A percentile compares a stretch with the other conserved stretches of the same genome.
phyloP scores from a whole-genome alignment of 2,888 invertebrate species.

The Troglohyphantes excavatus region DNA sequence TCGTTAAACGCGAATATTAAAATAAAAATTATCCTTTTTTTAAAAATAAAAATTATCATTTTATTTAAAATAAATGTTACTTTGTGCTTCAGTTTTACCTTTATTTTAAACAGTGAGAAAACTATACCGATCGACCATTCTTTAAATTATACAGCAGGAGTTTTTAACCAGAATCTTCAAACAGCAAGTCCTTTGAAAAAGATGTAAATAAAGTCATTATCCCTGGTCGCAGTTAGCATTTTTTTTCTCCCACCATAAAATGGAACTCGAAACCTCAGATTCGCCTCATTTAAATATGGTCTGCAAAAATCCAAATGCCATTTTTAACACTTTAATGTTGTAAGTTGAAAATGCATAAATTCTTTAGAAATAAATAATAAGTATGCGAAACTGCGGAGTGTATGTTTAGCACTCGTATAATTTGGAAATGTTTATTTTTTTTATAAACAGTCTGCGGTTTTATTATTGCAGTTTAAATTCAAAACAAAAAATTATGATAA shows the following conservation, averaged over 20 bases:
- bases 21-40: too few relatives aligned
- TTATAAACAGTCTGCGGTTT: too few relatives aligned
- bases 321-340: slow-evolving; percentile 36
- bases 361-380: slow-evolving; percentile 10
- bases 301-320: slow-evolving; percentile 28
- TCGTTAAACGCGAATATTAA: too few relatives aligned
- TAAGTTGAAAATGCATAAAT: neutral
- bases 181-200: too few relatives aligned
- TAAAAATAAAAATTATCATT: too few relatives aligned
- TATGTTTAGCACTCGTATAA: neutral
- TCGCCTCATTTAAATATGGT: slow-evolving; percentile 68
- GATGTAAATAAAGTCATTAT: slow-evolving; percentile 19
- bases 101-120: too few relatives aligned
- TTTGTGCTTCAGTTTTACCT: too few relatives aligned
- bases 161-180: too few relatives aligned
- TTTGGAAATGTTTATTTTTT: neutral
- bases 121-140: too few relatives aligned
- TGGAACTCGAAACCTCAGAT: slow-evolving; percentile 12
- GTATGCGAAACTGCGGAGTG: neutral
- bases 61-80: too few relatives aligned
- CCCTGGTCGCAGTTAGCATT: neutral
- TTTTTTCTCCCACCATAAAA: neutral
- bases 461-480: neutral
- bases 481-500: neutral
- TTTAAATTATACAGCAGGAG: too few relatives aligned